Conservation (phyloP, 2,797 vertebrate species). For the Fistularia commersonii region DNA sequence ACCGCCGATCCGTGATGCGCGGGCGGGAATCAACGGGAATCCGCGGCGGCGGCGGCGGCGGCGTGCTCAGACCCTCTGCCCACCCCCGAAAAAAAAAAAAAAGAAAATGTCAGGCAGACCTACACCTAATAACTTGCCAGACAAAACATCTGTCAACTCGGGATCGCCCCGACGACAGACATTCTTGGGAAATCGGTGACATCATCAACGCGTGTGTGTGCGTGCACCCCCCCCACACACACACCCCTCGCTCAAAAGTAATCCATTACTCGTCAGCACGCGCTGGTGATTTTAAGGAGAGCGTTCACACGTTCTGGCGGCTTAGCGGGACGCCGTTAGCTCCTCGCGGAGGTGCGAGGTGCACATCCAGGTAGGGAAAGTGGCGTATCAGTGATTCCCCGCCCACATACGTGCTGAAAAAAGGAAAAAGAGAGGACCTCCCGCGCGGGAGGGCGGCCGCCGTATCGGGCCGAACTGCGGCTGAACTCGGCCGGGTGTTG, state of each 20-base stretch:
- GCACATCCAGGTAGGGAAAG: conserved; percentile 17
- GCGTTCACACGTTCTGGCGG: conserved; percentile 15
- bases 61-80: no score
- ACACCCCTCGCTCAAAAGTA: conserved; percentile 28
- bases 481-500: conserved; percentile 17
- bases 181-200: no score
- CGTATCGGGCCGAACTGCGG: conserved; percentile 36
- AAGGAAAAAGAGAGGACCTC: no score
- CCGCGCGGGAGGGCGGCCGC: background rate
- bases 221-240: conserved; percentile 1
- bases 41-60: no score
- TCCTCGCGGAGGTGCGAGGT: conserved; percentile 13
- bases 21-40: no score
- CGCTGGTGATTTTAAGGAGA: conserved; percentile 7
- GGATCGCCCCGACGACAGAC: background rate
- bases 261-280: conserved; percentile 37
- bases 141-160: conserved; percentile 11
- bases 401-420: conserved; percentile 3
- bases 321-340: conserved; percentile 3
- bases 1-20: background rate
- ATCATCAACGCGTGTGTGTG: conserved; percentile 14
- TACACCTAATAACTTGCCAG: conserved; percentile 13
- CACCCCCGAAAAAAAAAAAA: no score
- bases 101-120: conserved; percentile 1
- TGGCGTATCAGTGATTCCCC: conserved; percentile 20